Conservation (phyloP, 2,113 vertebrate species). For the Indicator maculatus region DNA sequence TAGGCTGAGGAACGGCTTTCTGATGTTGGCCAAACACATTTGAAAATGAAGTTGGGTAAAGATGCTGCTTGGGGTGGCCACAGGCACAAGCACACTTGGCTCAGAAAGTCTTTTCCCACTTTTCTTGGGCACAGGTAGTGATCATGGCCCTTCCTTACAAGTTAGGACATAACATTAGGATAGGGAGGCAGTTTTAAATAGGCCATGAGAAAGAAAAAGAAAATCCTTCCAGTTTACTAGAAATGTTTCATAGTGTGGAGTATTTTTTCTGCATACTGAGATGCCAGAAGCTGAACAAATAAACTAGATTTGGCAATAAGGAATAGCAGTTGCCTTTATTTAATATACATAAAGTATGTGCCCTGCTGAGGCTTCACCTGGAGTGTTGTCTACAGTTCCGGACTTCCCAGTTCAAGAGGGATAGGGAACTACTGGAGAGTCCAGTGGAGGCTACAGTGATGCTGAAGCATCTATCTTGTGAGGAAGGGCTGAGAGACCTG, state of each 20-base stretch:
- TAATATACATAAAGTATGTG: background rate
- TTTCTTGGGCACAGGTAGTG: background rate
- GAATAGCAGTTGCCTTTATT: background rate
- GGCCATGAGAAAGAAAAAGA: background rate
- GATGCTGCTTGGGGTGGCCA: background rate
- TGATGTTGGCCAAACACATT: background rate
- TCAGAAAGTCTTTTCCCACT: background rate
- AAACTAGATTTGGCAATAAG: background rate
- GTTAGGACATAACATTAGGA: fast-evolving
- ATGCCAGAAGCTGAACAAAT: background rate
- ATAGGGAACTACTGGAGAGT: no score
- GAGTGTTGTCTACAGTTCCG: no score
- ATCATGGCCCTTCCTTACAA: background rate
- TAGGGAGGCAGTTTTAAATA: background rate
- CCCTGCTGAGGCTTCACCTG: background rate
- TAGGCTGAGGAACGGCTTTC: background rate
- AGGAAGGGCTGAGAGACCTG: no score
- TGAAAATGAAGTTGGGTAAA: background rate
- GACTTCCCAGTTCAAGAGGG: no score
- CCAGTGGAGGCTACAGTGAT: no score
- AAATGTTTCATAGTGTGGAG: background rate
- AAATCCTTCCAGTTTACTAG: background rate
- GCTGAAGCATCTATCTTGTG: no score
- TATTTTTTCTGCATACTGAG: background rate
- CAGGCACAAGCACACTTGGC: background rate